Conservation (phyloP, 1,140 invertebrate species). For the Papilio aristodemus region DNA sequence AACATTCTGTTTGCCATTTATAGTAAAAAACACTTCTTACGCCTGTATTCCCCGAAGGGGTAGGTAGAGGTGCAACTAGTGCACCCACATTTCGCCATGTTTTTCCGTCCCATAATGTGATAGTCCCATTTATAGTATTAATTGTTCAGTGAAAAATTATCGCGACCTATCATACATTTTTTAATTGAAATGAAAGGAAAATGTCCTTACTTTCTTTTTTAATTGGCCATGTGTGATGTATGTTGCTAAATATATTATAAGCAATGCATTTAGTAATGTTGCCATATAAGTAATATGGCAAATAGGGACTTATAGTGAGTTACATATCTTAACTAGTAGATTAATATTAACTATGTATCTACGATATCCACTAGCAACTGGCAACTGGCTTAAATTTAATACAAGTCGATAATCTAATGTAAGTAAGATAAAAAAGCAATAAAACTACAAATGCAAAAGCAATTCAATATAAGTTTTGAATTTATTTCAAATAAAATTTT, state of each 20-base stretch:
- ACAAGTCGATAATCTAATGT: neutral
- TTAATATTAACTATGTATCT: too few relatives aligned
- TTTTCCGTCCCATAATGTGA: too few relatives aligned
- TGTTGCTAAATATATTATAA: slow-evolving; percentile 6
- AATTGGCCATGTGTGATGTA: neutral
- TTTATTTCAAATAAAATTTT: neutral
- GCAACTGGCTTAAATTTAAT: neutral
- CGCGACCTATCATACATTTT: neutral
- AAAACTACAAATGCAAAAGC: neutral
- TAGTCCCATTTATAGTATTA: too few relatives aligned
- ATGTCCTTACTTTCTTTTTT: slow-evolving; percentile 24
- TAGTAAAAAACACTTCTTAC: too few relatives aligned
- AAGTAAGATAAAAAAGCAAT: neutral
- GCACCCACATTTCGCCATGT: too few relatives aligned
- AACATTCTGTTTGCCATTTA: too few relatives aligned
- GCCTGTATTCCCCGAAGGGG: too few relatives aligned
- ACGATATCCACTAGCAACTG: neutral
- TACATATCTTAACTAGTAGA: too few relatives aligned
- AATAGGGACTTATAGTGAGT: neutral
- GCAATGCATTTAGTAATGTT: neutral
- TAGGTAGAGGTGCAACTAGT: too few relatives aligned
- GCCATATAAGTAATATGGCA: neutral
- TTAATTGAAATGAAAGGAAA: neutral
- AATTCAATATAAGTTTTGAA: neutral
- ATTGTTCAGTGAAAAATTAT: too few relatives aligned